Evolutionary conservation across 2,113 vertebrate species (phyloP), one percentile per base, ranked within the genome.

Genomic region (Corythaeola cristata): DNA sequence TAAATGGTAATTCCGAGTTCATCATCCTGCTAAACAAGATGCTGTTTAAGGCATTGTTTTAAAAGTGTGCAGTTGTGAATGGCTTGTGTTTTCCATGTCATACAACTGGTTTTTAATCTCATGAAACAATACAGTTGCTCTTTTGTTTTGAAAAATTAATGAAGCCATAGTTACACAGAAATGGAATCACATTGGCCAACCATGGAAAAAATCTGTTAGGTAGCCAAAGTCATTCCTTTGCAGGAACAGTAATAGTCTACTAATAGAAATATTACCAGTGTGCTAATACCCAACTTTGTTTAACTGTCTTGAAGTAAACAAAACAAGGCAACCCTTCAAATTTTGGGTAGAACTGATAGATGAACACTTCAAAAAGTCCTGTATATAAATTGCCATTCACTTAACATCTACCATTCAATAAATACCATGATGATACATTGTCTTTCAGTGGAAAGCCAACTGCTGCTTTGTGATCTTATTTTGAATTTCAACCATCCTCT

Each of bases 391-490:
- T 39, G 4, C 7, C 7, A 6, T 39, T 58, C 35, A 15, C 16
- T 58, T n/a, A 52, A 44, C 37, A 44, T 13, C 30, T 60, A 5
- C 11, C 19, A 5, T 44, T 52, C 60, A 21, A 1, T 27, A 56
- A 71, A 80, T 3, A 3, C 12, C 30, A 4, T 22, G 14, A 53
- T 59, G 24, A 81, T 39, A 44, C 62, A 55, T 96, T 93, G 81
- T 82, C 78, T 69, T 96, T 35, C 98, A 99, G 99, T 98, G 89
- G 97, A 90, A 95, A 98, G 97, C 84, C 98, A 99, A 90, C 95
- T 99, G 35, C 97, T 98, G 93, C 98, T 98, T 72, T 99, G 99
- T 97, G 98, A 99, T 79, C 98, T 99, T 45, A 99, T 97, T 71
- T 78, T 99, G 82, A 98, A 98, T 82, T 98, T 99, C 92, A 98